A percentile compares a stretch with the other conserved stretches of the same genome.
These are phyloP conservation scores for Macaria notata DNA, from an alignment of 2,888 invertebrate species.

Conservation along the genomic window DNA sequence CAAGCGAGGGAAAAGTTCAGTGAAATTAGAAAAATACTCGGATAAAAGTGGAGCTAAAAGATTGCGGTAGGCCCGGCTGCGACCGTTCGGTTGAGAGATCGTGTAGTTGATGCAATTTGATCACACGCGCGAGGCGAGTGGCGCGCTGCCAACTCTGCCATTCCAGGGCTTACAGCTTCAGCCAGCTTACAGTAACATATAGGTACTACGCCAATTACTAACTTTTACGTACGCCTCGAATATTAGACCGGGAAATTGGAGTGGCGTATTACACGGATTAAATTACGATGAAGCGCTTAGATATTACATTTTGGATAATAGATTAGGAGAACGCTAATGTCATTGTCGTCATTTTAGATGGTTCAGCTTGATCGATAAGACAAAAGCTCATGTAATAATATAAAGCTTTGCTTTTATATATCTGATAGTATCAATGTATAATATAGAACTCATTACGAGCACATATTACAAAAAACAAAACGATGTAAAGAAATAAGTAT, in stretches of 20 bases:
- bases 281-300: conserved; percentile 6
- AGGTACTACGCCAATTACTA: conserved; percentile 33
- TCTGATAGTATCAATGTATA: no score
- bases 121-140: conserved; percentile 8
- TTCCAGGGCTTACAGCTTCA: conserved; percentile 10
- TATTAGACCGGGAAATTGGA: conserved; percentile 13
- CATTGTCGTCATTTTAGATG: no score
- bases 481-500: no score
- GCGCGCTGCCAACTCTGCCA: conserved; percentile 12
- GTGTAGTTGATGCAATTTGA: conserved; percentile 7
- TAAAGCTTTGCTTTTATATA: no score
- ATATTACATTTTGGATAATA: no score
- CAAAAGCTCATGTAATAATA: no score
- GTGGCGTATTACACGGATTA: conserved; percentile 1
- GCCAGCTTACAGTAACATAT: conserved; percentile 10
- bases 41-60: neutral
- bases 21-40: neutral
- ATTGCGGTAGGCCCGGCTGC: neutral
- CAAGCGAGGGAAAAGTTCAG: neutral
- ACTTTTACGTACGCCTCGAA: conserved; percentile 23
- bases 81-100: conserved; percentile 10
- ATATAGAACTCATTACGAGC: no score
- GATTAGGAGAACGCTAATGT: no score
- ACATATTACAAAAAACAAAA: no score
- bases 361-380: no score